Base-by-base conservation (phyloP, 1,140 invertebrate species). In the Cydia amplana region DNA sequence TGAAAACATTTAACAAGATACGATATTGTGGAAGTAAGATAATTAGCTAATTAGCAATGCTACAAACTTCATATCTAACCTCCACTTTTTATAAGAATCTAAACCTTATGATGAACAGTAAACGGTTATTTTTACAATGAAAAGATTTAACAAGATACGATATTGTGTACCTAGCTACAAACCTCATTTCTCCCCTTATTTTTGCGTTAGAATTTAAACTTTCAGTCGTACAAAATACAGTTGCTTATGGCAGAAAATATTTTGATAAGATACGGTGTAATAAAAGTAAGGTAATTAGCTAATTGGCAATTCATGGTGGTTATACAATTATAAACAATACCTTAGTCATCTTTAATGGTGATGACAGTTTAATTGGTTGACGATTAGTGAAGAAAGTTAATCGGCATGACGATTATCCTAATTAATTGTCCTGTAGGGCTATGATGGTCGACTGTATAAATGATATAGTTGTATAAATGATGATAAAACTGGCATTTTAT, bases 291-390 rank as follows among this genome's bases (percentile, higher is more conserved):
- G 5, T 60, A 60, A 60, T 60, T 60, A 23, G 55, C 20, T 60
- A 23, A 60, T 60, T 60, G 55, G 12, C 43, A 16, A 46, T 46
- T 60, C 18, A 12, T 23, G 18, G 20, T 23, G 20, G 49, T 51
- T 51, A 51, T 51, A 51, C 55, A 60, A 60, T 60, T 60, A 60
- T 60, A 60, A 60, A 60, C 55, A 60, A 60, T 60, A 23, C 20
- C 18, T 60, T 60, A 60, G 20, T 23, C 51, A 55, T 55, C 51
- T 18, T 55, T 60, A 60, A 60, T 60, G 55, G 55, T 60, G 55
- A 60, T 23, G 55, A 60, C 55, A 18, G 20, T 60, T 60, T 60
- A 60, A 60, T 60, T 60, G 18, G n/a, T 60, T 12, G 55, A 12
- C 10, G 9, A 60, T 60, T 60, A 60, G n/a, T 10, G 6, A 55